Conservation (phyloP, 2,113 vertebrate genomes). For the Tauraco erythrolophus region DNA sequence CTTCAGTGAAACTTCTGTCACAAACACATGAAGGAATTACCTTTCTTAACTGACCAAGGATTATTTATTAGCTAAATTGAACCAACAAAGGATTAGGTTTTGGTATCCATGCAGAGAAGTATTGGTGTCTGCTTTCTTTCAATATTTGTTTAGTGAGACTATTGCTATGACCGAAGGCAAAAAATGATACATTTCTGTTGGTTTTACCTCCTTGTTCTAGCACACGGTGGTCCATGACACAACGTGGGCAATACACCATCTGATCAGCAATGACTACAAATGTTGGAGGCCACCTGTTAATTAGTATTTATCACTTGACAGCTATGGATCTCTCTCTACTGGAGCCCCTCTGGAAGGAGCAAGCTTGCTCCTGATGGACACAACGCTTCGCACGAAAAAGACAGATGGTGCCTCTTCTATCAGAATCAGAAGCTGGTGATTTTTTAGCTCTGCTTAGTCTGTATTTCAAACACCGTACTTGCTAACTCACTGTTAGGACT, state of each 20-base stretch:
- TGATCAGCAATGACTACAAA: not conserved
- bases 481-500: not conserved
- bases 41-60: not conserved
- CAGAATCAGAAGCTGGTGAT: not conserved
- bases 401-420: not conserved
- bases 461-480: not conserved
- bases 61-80: not conserved
- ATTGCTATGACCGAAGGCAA: not conserved
- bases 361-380: not conserved
- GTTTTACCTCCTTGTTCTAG: not conserved
- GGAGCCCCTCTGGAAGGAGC: not conserved
- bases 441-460: not conserved
- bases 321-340: not conserved
- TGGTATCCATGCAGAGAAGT: not conserved
- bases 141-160: conserved; percentile 19
- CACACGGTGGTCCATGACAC: not conserved
- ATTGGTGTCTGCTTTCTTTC: not conserved
- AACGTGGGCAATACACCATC: not conserved
- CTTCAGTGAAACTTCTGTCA: not conserved
- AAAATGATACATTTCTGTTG: not conserved
- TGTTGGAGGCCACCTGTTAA: not conserved
- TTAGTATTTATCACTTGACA: not conserved
- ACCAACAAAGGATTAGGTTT: not conserved
- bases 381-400: not conserved
- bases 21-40: not conserved